These are phyloP conservation scores for Crenichthys baileyi DNA, from an alignment of 2,797 vertebrate genomes.

Conservation along the genomic window DNA sequence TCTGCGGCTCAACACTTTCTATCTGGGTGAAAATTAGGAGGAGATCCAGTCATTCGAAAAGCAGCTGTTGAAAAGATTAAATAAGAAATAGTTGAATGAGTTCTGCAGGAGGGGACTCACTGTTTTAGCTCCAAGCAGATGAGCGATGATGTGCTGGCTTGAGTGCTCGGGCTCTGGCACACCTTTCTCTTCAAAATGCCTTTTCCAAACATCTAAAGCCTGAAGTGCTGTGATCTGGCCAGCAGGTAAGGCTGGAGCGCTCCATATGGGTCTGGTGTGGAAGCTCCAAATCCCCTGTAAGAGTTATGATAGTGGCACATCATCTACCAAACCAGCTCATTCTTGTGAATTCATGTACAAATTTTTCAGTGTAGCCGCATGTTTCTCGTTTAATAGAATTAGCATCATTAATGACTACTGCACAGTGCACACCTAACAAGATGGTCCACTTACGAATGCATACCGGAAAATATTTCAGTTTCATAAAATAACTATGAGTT, in stretches of 20 bases:
- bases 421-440: not conserved
- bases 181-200: conserved; percentile 80
- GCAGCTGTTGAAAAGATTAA: not conserved
- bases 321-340: not conserved
- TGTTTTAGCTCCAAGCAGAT: conserved; percentile 93
- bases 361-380: too few species aligned
- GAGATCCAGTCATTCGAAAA: not conserved
- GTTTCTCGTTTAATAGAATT: too few species aligned
- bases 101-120: conserved; percentile 72
- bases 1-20: conserved; percentile 77
- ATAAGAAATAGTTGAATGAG: not conserved
- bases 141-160: conserved; percentile 91
- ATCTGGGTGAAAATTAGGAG: conserved; percentile 75
- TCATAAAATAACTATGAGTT: not conserved
- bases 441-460: not conserved
- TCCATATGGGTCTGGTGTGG: conserved; percentile 21
- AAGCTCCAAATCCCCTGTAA: conserved; percentile 47
- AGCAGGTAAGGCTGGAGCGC: conserved; percentile 53
- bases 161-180: conserved; percentile 88
- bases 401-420: too few species aligned
- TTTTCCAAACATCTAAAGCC: conserved; percentile 81
- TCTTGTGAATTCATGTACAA: not conserved
- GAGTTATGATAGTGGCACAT: not conserved
- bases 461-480: not conserved
- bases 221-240: conserved; percentile 70